These are phyloP conservation scores for Notospermus geniculatus DNA, from an alignment of 1,140 invertebrate genomes.

Conservation along the genomic window DNA sequence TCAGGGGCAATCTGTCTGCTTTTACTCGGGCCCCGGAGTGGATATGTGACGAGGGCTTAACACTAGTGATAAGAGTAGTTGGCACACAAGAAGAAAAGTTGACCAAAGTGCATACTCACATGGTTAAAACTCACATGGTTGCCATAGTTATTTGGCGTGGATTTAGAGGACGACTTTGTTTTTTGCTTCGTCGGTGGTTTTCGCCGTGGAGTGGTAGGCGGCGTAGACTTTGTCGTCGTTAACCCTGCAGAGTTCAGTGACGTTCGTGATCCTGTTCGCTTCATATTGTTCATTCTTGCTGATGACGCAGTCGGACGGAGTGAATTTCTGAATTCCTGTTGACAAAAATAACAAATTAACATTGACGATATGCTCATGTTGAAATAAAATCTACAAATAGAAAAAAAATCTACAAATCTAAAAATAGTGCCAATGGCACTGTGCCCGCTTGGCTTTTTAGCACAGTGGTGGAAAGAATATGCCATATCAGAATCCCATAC, in stretches of 20 bases:
- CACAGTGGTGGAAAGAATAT: no score
- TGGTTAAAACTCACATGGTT: constrained; percentile 2
- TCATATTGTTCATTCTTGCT: constrained; percentile 9
- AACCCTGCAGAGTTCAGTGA: constrained; percentile 13
- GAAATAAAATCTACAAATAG: not conserved
- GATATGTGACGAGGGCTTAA: no score
- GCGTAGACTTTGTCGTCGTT: not conserved
- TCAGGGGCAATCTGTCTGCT: no score
- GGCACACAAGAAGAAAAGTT: no score
- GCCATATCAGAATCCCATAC: no score
- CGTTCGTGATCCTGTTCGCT: constrained; percentile 7
- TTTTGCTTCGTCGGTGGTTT: not conserved
- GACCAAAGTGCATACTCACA: not conserved
- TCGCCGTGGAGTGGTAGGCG: constrained; percentile 1
- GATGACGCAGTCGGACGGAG: constrained; percentile 6
- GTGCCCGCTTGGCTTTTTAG: no score
- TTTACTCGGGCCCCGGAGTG: no score
- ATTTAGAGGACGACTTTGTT: not conserved
- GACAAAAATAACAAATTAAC: constrained; percentile 5
- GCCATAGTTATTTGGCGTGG: not conserved
- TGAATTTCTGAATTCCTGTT: constrained; percentile 15
- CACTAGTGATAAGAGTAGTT: no score
- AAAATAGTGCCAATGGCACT: no score
- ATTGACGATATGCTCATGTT: not conserved
- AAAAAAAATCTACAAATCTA: not conserved